Evolutionary conservation across 2,113 vertebrate genomes (phyloP).

Genomic region (Hepsetus odoe): DNA sequence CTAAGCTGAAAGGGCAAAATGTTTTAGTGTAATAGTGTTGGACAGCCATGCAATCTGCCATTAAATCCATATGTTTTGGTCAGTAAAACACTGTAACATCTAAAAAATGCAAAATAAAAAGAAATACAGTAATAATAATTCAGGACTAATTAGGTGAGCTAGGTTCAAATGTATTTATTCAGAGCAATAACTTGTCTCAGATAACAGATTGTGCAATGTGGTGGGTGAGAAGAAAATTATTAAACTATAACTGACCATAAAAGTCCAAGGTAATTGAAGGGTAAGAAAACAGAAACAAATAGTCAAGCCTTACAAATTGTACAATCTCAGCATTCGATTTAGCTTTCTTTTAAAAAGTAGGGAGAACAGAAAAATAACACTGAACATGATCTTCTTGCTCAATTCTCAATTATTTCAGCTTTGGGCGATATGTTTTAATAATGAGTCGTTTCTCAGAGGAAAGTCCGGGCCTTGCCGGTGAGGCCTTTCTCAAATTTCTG

Average conservation of each 20-base stretch:
- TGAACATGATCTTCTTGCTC: slow-evolving; percentile 58
- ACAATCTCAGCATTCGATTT: slow-evolving; percentile 15
- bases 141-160: no score
- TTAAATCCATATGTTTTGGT: no score
- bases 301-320: background rate
- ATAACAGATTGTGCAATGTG: no score
- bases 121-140: no score
- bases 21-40: no score
- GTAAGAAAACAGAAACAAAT: background rate
- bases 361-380: slow-evolving; percentile 50
- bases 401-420: slow-evolving; percentile 74
- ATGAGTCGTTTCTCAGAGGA: slow-evolving; percentile 73
- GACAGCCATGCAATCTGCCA: no score
- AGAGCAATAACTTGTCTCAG: no score
- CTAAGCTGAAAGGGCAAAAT: no score
- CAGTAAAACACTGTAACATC: no score
- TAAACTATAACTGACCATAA: background rate
- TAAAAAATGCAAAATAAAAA: no score
- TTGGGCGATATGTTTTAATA: slow-evolving; percentile 80
- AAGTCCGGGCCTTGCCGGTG: slow-evolving; percentile 69
- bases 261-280: background rate
- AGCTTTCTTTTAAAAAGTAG: slow-evolving; percentile 28
- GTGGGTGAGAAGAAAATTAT: background rate
- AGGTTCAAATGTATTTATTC: no score
- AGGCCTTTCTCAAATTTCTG: slow-evolving; percentile 78